Base-by-base conservation (phyloP, 2,113 vertebrate species). In the Scophthalmus maximus region DNA sequence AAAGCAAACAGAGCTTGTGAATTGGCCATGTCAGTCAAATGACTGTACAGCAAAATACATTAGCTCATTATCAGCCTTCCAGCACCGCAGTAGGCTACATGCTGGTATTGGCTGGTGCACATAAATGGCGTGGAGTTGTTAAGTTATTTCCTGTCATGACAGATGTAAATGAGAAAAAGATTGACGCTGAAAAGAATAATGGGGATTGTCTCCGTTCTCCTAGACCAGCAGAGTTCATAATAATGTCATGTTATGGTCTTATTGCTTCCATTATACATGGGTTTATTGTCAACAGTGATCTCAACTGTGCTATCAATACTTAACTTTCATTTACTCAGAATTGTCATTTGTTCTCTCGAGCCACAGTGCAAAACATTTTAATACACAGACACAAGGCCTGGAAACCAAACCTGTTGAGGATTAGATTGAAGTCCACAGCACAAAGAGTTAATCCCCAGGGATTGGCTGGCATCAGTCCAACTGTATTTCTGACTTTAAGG, bases 11-110 rank as follows among this genome's bases (percentile, higher is more conserved):
- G 63, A 72, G 61, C 66, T 83, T 44, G 44, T 34, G 71, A 74
- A 80, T 74, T 83, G 53, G 57, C 68, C 30, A 34, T 88, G 84
- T 91, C 84, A 87, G 76, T 89, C 81, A 88, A 76, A 70, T 74
- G 78, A 64, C 66, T 80, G 67, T 47, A 66, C 65, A 80, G 68
- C 67, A 62, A 64, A 61, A 67, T 38, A 22, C 79, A 65, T 84
- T 79, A 76, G 70, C 67, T 89, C 79, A 78, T 90, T 84, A 88
- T 82, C 76, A 82, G 60, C 53, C 60, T 73, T 60, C 30, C 36
- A 72, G 62, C 59, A 73, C 75, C 22, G 26, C 68, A 72, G 72
- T 27, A 58, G 27, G 47, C 62, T 68, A 32, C 71, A 67, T 68
- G 74, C 73, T 76, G 65, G 66, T 53, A 75, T 79, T 76, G 72